Percentiles rank a stretch among this genome's conserved stretches.
Evolutionary conservation across 1,140 invertebrate species (phyloP).

Genomic region (Rhizoglyphus robini): DNA sequence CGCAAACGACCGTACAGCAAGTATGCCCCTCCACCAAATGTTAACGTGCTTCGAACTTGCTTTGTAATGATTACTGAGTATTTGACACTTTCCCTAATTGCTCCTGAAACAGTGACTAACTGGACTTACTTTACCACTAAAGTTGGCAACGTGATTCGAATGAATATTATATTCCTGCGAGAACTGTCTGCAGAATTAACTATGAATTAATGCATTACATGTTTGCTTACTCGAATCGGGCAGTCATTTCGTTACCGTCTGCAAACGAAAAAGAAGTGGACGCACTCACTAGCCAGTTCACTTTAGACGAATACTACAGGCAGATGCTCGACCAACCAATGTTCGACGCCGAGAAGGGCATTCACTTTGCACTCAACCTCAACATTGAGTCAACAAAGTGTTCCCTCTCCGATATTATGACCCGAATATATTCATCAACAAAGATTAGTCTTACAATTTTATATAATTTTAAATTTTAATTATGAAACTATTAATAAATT

Average conservation of each 20-base stretch:
- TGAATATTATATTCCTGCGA: neutral
- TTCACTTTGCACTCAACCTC: neutral
- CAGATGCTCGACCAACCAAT: neutral
- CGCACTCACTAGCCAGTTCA: neutral
- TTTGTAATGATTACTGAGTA: too few species aligned
- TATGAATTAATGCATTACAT: neutral
- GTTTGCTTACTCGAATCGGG: neutral
- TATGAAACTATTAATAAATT: too few species aligned
- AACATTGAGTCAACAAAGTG: too few species aligned
- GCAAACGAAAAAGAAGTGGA: neutral
- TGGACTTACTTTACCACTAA: neutral
- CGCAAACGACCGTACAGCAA: too few species aligned
- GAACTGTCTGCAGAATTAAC: neutral
- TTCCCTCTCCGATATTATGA: neutral
- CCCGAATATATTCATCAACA: neutral
- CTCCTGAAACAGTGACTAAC: too few species aligned
- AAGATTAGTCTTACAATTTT: too few species aligned
- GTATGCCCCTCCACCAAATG: too few species aligned
- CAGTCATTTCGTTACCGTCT: neutral
- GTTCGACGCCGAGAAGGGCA: neutral
- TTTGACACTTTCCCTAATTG: too few species aligned
- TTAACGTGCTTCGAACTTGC: too few species aligned
- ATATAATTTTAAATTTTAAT: too few species aligned
- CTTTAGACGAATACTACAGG: neutral
- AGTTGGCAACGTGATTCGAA: neutral